Base-by-base conservation (phyloP, 2,888 invertebrate genomes). In the Nudaria mundana region DNA sequence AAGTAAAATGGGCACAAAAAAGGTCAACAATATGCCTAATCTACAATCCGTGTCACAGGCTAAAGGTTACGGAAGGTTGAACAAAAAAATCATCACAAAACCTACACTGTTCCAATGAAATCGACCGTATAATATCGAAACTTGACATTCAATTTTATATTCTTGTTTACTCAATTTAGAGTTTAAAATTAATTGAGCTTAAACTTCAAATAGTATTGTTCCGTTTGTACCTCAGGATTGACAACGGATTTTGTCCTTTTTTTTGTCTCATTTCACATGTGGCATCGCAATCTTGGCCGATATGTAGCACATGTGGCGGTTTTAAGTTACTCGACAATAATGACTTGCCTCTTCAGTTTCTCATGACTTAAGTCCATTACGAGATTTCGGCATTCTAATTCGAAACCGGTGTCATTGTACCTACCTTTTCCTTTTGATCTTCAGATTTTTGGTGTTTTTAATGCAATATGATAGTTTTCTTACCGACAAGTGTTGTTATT, bases 21-120 rank as follows among this genome's bases (percentile, higher is more conserved):
- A 84, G 80, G 81, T 86, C 83, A 87, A 87, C 86, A 87, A 86
- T 87, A 86, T 87, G 80, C 83, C 84, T 86, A 87, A 88, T 87
- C 84, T 84, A 86, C 84, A 83, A 87, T 81, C 86, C 86, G 75
- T 87, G 88, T 88, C 87, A 84, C 81, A 85, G 81, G 86, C 84
- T 78, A 87, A 86, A 87, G 88, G 87, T 88, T 87, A 85, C 71
- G 76, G 80, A 85, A 87, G 86, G 85, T 85, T 83, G 80, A 47
- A 77, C 78, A 86, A 86, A 88, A 85, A 86, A 82, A 69, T 11
- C 70, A 71, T 74, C 75, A 76, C 75, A 76, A 81, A 81, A 74
- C 71, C 56, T 63, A 58, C 66, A 58, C 60, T 76, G 76, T 81
- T 74, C 70, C 52, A 63, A 71, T 57, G 75, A 84, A 83, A 76